Conservation (phyloP, 37 sponge, comb jelly and placozoan species). For the Amphimedon queenslandica region DNA sequence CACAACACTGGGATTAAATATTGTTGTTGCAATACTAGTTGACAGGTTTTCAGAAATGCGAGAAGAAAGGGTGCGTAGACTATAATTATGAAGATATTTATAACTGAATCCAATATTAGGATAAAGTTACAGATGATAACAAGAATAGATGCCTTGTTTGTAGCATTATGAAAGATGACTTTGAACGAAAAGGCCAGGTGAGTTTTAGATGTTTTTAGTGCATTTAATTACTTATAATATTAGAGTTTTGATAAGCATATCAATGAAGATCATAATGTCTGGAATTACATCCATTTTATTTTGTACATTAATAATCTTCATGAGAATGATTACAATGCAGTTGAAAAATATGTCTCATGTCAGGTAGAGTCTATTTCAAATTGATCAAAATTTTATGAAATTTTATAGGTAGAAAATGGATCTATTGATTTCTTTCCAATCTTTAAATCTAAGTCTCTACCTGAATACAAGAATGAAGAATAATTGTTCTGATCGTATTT, state of each 20-base stretch:
- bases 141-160: neutral
- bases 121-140: neutral
- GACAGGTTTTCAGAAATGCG: neutral
- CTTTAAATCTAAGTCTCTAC: too few relatives aligned
- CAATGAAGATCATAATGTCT: constrained; percentile 4
- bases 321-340: constrained; percentile 5
- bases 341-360: neutral
- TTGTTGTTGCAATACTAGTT: neutral
- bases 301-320: neutral
- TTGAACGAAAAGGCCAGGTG: constrained; percentile 1
- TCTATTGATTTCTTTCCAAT: too few relatives aligned
- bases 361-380: too few relatives aligned
- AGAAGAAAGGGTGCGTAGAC: constrained; percentile 18
- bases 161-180: neutral
- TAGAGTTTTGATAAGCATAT: neutral
- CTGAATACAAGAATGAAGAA: too few relatives aligned
- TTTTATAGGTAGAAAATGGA: too few relatives aligned
- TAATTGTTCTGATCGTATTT: too few relatives aligned
- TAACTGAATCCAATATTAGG: too few relatives aligned
- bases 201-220: neutral
- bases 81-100: neutral
- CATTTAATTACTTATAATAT: neutral
- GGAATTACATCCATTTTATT: constrained; percentile 7
- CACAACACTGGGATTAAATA: neutral
- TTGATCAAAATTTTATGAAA: too few relatives aligned